Evolutionary conservation across 1,140 invertebrate species (phyloP).

Genomic region (Pogonognathellus flavescens): DNA sequence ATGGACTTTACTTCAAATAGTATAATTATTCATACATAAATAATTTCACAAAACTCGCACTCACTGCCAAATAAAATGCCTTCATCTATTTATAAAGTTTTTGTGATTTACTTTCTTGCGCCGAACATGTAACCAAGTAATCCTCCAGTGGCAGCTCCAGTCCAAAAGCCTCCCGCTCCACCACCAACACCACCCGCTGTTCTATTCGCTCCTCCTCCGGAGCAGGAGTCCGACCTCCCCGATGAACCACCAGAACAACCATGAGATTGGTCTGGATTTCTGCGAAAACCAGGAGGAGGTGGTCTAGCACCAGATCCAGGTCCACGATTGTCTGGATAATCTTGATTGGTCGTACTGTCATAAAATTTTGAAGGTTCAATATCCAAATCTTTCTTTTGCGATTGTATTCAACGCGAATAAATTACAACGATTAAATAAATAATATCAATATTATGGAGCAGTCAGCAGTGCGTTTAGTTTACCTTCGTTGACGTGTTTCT

Average conservation of each 20-base stretch:
- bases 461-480: too few relatives aligned
- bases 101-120: constrained; percentile 58
- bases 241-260: background rate
- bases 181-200: background rate
- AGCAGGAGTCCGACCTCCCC: constrained; percentile 32
- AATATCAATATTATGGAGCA: too few relatives aligned
- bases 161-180: constrained; percentile 71
- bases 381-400: background rate
- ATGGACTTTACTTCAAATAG: too few relatives aligned
- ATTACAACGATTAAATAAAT: too few relatives aligned
- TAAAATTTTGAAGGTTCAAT: too few relatives aligned
- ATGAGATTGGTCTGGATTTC: constrained; percentile 64
- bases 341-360: constrained; percentile 64
- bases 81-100: too few relatives aligned
- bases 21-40: too few relatives aligned
- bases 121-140: constrained; percentile 74
- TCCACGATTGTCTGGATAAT: constrained; percentile 62
- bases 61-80: too few relatives aligned
- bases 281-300: constrained; percentile 71
- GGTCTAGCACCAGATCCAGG: constrained; percentile 64
- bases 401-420: too few relatives aligned
- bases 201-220: background rate
- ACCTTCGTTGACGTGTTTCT: constrained; percentile 69
- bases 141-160: constrained; percentile 73
- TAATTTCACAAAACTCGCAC: too few relatives aligned